phyloP scores from a whole-genome alignment of 2,113 vertebrate species.

The Mobula hypostoma region DNA sequence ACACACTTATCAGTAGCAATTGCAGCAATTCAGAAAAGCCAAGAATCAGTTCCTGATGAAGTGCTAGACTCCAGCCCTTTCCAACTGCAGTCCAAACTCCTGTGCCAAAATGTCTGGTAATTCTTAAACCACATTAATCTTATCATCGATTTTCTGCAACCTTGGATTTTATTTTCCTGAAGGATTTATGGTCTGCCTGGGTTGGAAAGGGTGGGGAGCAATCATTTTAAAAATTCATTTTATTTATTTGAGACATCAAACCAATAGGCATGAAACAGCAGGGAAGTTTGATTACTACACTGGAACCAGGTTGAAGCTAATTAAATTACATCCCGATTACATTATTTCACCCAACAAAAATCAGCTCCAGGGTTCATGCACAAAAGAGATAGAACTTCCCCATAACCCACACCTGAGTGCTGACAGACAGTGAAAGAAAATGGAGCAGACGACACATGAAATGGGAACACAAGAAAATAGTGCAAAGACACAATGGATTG shows the following conservation, averaged over 20 bases:
- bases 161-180: not conserved
- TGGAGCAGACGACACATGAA: no score
- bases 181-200: not conserved
- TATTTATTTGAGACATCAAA: not conserved
- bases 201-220: not conserved
- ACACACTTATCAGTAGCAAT: constrained; percentile 45
- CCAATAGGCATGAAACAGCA: not conserved
- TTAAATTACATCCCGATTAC: not conserved
- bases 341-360: not conserved
- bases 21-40: constrained; percentile 45
- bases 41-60: constrained; percentile 1
- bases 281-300: not conserved
- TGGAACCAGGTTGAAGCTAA: not conserved
- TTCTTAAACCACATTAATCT: not conserved
- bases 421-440: not conserved
- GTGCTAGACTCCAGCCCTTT: not conserved
- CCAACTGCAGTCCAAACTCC: not conserved
- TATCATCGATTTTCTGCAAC: not conserved
- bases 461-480: no score
- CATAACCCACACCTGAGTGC: not conserved
- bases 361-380: no score
- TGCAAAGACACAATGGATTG: no score
- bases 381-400: no score
- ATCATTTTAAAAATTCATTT: not conserved
- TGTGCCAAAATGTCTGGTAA: not conserved